These are phyloP conservation scores for Xyrichtys novacula DNA, from an alignment of 2,797 vertebrate species.

Conservation along the genomic window DNA sequence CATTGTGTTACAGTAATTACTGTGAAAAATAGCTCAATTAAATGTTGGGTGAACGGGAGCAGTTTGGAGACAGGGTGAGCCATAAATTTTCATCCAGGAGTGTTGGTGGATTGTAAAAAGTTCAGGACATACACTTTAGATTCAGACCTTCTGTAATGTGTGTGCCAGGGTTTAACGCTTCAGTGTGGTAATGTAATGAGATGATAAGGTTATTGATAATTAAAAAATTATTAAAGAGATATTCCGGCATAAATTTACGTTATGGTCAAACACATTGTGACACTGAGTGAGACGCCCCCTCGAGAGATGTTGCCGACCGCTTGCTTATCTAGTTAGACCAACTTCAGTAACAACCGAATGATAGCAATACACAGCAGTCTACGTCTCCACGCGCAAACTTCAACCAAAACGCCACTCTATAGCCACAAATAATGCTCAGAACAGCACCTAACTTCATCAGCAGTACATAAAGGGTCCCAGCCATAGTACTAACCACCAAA, in stretches of 20 bases:
- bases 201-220: neutral
- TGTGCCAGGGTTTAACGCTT: neutral
- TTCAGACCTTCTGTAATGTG: neutral
- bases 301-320: no score
- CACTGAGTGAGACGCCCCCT: no score
- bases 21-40: conserved; percentile 71
- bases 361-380: no score
- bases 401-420: no score
- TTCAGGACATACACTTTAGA: neutral
- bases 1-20: conserved; percentile 65
- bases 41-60: conserved; percentile 32
- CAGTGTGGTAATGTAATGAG: neutral
- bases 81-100: conserved; percentile 29
- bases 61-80: conserved; percentile 32
- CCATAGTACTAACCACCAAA: no score
- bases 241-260: neutral
- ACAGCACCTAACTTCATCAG: no score
- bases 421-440: no score
- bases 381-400: no score
- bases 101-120: conserved; percentile 9
- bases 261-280: no score
- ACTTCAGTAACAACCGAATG: no score
- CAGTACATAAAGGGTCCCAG: no score
- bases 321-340: no score
- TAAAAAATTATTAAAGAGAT: neutral